These are phyloP conservation scores for Drosophila triauraria DNA, from an alignment of 1,140 invertebrate genomes.

Conservation along the genomic window DNA sequence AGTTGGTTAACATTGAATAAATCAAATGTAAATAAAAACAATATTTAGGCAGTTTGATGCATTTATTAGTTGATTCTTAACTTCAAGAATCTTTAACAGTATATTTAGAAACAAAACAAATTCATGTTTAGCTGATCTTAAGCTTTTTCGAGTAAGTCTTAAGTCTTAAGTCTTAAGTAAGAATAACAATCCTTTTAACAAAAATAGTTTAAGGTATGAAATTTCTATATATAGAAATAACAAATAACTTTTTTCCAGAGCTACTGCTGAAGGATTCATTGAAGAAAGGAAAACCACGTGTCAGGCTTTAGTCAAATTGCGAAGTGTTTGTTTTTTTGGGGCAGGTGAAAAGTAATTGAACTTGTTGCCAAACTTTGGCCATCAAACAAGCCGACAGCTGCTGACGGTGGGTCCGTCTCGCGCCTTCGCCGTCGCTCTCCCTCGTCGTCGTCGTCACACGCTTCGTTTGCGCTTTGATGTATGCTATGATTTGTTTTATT, in stretches of 20 bases:
- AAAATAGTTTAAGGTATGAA: neutral
- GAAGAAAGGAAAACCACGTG: conserved; percentile 39
- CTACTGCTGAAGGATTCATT: conserved; percentile 13
- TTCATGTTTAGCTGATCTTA: too few relatives aligned
- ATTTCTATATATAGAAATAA: too few relatives aligned
- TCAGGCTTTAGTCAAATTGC: conserved; percentile 31
- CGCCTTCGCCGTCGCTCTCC: neutral
- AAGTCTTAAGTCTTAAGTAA: too few relatives aligned
- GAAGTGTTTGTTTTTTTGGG: conserved; percentile 50
- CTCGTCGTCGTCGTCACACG: conserved; percentile 36
- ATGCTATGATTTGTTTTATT: conserved; percentile 67
- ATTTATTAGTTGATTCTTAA: too few relatives aligned
- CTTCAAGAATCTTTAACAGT: too few relatives aligned
- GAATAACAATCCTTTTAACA: neutral
- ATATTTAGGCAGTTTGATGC: too few relatives aligned
- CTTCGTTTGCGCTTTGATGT: conserved; percentile 72
- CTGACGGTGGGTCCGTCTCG: conserved; percentile 35
- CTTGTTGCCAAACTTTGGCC: conserved; percentile 72
- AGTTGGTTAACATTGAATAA: neutral
- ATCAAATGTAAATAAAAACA: too few relatives aligned
- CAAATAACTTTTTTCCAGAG: neutral
- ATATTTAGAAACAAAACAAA: neutral
- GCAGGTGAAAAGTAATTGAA: conserved; percentile 79
- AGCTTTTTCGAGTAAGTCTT: neutral
- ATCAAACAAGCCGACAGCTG: conserved; percentile 74